phyloP scores from a whole-genome alignment of 2,113 vertebrate genomes.

The Neotoma lepida region DNA sequence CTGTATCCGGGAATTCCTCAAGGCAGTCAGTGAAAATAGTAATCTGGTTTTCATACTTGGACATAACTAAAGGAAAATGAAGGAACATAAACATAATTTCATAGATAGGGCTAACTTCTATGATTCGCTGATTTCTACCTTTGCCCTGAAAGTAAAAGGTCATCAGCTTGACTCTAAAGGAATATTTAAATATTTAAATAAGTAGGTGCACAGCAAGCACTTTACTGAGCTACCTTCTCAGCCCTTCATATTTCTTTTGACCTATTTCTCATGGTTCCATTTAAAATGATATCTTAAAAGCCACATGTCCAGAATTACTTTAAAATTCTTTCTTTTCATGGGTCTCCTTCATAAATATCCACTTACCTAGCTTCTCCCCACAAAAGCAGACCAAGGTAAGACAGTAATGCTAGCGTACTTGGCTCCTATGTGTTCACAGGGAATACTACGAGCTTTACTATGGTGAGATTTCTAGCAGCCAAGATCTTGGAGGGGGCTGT shows the following conservation, averaged over 20 bases:
- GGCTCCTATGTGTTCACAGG: not conserved
- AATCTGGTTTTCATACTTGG: slow-evolving; percentile 87
- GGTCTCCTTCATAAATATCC: slow-evolving; percentile 24
- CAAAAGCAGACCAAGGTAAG: not conserved
- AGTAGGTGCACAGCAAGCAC: not conserved
- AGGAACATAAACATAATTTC: slow-evolving; percentile 60
- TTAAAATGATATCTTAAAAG: slow-evolving; percentile 40
- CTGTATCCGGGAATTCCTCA: slow-evolving; percentile 90
- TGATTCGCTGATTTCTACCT: not conserved
- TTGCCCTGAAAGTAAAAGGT: slow-evolving; percentile 29
- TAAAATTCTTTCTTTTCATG: not conserved
- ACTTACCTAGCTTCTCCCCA: slow-evolving; percentile 36
- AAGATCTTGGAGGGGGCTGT: not conserved
- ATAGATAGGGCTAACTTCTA: not conserved
- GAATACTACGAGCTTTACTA: not conserved
- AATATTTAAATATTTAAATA: slow-evolving; percentile 32
- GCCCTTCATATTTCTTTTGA: slow-evolving; percentile 3
- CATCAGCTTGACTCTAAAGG: not conserved
- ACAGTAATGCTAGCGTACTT: not conserved
- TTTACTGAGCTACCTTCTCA: not conserved
- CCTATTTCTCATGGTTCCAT: not conserved
- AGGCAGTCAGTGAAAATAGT: slow-evolving; percentile 86
- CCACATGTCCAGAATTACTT: slow-evolving; percentile 13
- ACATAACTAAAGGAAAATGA: slow-evolving; percentile 83
- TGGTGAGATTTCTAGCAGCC: not conserved